phyloP scores from a whole-genome alignment of 1,140 invertebrate species.

The Cheumatopsyche charites region DNA sequence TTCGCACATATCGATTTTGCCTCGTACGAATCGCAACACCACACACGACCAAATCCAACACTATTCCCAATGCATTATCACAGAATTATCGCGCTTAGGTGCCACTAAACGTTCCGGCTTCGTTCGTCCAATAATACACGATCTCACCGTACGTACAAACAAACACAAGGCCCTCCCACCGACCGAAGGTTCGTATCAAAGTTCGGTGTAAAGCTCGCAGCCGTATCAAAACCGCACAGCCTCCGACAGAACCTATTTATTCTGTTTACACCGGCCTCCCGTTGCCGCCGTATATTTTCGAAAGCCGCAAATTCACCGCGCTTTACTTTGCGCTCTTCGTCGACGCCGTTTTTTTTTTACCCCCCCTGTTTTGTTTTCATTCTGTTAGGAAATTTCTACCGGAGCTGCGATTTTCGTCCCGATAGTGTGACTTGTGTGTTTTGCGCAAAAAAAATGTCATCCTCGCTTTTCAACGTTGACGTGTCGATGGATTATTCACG shows the following conservation, averaged over 20 bases:
- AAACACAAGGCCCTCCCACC: not conserved
- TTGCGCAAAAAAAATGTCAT: too few species aligned
- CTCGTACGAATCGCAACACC: not conserved
- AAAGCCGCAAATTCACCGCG: slow-evolving; percentile 3
- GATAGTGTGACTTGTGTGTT: too few species aligned
- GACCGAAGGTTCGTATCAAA: slow-evolving; percentile 25
- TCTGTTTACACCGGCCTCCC: slow-evolving; percentile 23
- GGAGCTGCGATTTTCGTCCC: too few species aligned
- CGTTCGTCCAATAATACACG: not conserved
- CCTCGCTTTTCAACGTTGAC: not conserved
- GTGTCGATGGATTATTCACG: slow-evolving; percentile 10
- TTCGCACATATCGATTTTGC: not conserved
- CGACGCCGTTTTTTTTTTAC: too few species aligned
- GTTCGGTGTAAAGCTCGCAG: slow-evolving; percentile 20
- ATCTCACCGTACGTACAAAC: not conserved
- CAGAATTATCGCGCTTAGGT: too few species aligned
- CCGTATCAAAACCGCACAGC: slow-evolving; percentile 28
- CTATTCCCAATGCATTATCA: too few species aligned
- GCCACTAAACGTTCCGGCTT: too few species aligned
- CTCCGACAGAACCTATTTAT: slow-evolving; percentile 31
- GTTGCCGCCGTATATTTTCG: slow-evolving; percentile 16
- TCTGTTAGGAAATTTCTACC: too few species aligned
- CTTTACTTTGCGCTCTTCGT: not conserved
- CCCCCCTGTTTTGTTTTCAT: too few species aligned
- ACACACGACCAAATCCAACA: not conserved